Conservation (phyloP, 2,113 vertebrate genomes). For the Lucifuga dentata region DNA sequence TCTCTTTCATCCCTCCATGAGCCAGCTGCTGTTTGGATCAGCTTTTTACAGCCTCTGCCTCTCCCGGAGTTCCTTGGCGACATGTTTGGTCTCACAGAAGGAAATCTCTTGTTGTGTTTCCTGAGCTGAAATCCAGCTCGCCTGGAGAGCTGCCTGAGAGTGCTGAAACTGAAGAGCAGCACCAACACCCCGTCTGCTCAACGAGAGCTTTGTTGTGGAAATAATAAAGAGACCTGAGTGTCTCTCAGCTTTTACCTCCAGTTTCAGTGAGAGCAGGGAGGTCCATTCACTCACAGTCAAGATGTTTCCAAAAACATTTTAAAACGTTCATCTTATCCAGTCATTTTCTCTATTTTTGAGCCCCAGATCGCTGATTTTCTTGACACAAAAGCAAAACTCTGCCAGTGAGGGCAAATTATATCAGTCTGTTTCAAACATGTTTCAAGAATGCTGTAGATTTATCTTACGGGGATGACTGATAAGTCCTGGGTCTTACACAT, state of each 20-base stretch:
- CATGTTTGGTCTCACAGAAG: slow-evolving; percentile 17
- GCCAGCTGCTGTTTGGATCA: not conserved
- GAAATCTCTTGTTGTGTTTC: slow-evolving; percentile 18
- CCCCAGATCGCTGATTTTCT: no score
- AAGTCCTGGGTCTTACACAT: no score
- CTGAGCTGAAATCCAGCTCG: slow-evolving; percentile 10
- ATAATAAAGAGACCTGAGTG: slow-evolving; percentile 2
- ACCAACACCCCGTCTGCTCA: not conserved
- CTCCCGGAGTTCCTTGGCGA: slow-evolving; percentile 2
- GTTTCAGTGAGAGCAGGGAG: not conserved
- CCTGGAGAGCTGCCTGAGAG: not conserved
- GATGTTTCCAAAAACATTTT: no score
- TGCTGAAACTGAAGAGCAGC: not conserved
- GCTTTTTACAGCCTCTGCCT: not conserved
- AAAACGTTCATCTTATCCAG: no score
- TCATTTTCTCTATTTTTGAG: no score
- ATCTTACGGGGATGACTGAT: no score
- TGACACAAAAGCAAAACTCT: no score
- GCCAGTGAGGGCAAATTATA: no score
- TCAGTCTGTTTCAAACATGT: no score
- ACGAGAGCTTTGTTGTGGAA: slow-evolving; percentile 26
- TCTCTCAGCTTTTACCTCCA: slow-evolving; percentile 14
- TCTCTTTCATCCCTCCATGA: not conserved
- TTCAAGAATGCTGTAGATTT: no score
- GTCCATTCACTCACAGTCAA: no score